Percentiles rank a stretch among this genome's conserved stretches.
Evolutionary conservation across 2,888 invertebrate species (phyloP).

Genomic region (Troglohyphantes excavatus): DNA sequence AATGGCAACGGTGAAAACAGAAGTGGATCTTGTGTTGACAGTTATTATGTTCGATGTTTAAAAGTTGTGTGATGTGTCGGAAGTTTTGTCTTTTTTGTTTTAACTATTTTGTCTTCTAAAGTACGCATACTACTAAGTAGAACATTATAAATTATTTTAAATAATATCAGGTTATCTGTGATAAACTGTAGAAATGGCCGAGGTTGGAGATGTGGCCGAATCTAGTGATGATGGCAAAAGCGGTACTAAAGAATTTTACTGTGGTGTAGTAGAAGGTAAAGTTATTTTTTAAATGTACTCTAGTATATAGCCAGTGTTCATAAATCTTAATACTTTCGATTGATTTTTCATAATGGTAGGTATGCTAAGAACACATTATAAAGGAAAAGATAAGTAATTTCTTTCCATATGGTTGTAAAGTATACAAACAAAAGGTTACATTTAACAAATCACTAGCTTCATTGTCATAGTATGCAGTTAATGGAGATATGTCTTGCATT

Average conservation of each 20-base stretch:
- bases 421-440: too few species aligned
- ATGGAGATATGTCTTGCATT: too few species aligned
- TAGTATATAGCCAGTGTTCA: neutral
- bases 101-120: neutral
- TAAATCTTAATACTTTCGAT: neutral
- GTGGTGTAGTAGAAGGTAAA: constrained; percentile 94
- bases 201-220: constrained; percentile 71
- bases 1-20: neutral
- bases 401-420: too few species aligned
- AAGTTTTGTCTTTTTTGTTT: neutral
- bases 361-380: neutral
- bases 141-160: neutral
- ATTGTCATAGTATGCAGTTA: too few species aligned
- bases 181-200: constrained; percentile 65
- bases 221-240: constrained; percentile 49
- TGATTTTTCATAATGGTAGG: neutral
- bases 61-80: neutral
- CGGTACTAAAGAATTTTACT: constrained; percentile 86
- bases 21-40: constrained; percentile 6
- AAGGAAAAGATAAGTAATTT: too few species aligned
- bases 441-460: too few species aligned
- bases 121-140: neutral
- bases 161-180: neutral
- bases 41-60: neutral
- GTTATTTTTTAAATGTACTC: neutral